Evolutionary conservation across 92 coral and sea anemone genomes (phyloP), one percentile per base, ranked within the genome.

Genomic region (Umimayanthus chanpuru): DNA sequence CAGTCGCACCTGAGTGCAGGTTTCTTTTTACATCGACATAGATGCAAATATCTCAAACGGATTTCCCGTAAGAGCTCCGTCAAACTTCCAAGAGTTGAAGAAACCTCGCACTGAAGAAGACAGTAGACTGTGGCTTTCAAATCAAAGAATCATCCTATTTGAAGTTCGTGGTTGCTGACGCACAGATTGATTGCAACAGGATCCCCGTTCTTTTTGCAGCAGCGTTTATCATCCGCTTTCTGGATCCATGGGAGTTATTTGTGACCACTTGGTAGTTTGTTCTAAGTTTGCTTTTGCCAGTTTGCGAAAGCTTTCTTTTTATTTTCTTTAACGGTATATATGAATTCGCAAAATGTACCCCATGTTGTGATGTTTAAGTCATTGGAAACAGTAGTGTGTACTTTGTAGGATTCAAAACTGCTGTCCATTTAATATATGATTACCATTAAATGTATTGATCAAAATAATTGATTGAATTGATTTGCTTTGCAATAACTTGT

Each of bases 191-290:
- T 83, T 26, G 32, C 87, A 39, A 40, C 58, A 44, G 87, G 43
- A 83, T 36, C 64, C 74, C 18, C 65, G 12, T 68, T 14, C 55
- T 47, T 83, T 75, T 18, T 36, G 30, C 21, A 75, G 79, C 41
- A 43, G 79, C 50, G 47, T 39, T 75, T 36, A 9, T 25, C n/a
- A 75, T 28, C 26, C 50, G 20, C 58, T 15, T 39, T 75, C 68
- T 75, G 79, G 79, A 75, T 36, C 50, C 53, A 39, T 21, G 4
- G n/a, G 78, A 43, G 74, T 26, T 39, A 70, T 67, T 50, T 78
- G 56, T n/a, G 41, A 32, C 82, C 20, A 49, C 65, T 44, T 71
- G 77, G 87, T 70, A 68, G 77, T 83, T 83, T 83, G 78, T 83
- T 83, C 78, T 21, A 83, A 64, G 64, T 71, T 44, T 71, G 78